Evolutionary conservation across 92 coral and sea anemone species (phyloP).

Genomic region (Zoanthus gigantus): DNA sequence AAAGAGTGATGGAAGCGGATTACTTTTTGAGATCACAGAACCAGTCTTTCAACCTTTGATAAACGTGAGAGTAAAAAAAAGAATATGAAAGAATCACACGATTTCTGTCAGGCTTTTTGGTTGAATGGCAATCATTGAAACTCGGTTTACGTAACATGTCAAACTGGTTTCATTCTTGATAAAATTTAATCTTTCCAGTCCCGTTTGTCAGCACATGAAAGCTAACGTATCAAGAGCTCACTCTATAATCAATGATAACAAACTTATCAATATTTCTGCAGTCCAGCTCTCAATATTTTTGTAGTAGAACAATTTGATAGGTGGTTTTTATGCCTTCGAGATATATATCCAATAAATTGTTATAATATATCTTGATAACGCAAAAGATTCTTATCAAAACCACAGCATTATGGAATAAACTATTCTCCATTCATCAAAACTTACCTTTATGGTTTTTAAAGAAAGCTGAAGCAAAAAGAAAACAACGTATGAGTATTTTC

Average conservation of each 20-base stretch:
- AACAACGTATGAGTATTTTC: background rate
- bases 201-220: slow-evolving; percentile 1
- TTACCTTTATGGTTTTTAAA: background rate
- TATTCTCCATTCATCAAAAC: background rate
- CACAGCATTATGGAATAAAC: slow-evolving; percentile 8
- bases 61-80: background rate
- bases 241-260: background rate
- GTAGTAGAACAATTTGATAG: background rate
- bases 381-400: slow-evolving; percentile 44
- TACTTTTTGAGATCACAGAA: slow-evolving; percentile 24
- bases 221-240: slow-evolving; percentile 1
- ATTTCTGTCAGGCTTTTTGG: background rate
- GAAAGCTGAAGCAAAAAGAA: background rate
- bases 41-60: slow-evolving; percentile 27
- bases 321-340: slow-evolving; percentile 29
- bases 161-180: background rate
- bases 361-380: slow-evolving; percentile 23
- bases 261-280: slow-evolving; percentile 19
- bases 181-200: background rate
- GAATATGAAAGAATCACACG: background rate
- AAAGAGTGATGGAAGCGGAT: background rate
- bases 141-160: background rate
- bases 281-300: background rate
- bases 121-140: background rate
- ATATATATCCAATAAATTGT: slow-evolving; percentile 30